These are phyloP conservation scores for Coleophora deauratella DNA, from an alignment of 2,888 invertebrate species.

Conservation along the genomic window DNA sequence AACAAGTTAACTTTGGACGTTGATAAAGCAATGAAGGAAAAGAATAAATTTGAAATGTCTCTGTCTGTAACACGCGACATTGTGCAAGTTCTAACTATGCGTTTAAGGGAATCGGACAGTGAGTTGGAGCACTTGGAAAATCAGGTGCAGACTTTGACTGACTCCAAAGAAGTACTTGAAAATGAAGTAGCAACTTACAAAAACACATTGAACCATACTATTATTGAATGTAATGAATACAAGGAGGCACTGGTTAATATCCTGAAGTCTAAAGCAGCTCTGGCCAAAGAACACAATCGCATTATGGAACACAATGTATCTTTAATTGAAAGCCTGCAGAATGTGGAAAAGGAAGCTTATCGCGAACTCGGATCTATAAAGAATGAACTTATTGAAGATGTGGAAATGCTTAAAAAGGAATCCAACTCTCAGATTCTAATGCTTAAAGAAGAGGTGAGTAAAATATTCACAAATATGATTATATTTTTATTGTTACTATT, in stretches of 20 bases:
- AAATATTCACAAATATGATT: no score
- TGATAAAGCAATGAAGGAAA: slow-evolving; percentile 61
- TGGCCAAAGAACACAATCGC: slow-evolving; percentile 59
- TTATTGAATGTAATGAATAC: slow-evolving; percentile 60
- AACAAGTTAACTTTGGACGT: slow-evolving; percentile 58
- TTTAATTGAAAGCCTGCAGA: slow-evolving; percentile 60
- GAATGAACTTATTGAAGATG: slow-evolving; percentile 62
- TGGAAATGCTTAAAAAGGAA: slow-evolving; percentile 57
- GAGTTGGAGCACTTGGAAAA: slow-evolving; percentile 72
- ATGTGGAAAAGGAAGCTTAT: slow-evolving; percentile 63
- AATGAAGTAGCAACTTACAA: slow-evolving; percentile 48
- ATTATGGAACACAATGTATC: slow-evolving; percentile 68
- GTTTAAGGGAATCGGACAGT: slow-evolving; percentile 73
- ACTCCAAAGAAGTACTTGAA: slow-evolving; percentile 48
- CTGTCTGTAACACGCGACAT: slow-evolving; percentile 73
- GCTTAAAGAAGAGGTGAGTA: slow-evolving; percentile 54
- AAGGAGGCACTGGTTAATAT: slow-evolving; percentile 65
- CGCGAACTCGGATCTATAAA: slow-evolving; percentile 62
- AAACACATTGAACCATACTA: slow-evolving; percentile 44
- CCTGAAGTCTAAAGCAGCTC: slow-evolving; percentile 58
- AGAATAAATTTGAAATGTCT: slow-evolving; percentile 73
- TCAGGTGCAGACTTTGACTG: slow-evolving; percentile 43
- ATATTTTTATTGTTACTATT: no score
- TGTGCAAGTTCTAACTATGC: slow-evolving; percentile 72
- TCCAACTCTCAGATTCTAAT: slow-evolving; percentile 54